phyloP scores from a whole-genome alignment of 2,888 invertebrate genomes.

The Amaurobius ferox region DNA sequence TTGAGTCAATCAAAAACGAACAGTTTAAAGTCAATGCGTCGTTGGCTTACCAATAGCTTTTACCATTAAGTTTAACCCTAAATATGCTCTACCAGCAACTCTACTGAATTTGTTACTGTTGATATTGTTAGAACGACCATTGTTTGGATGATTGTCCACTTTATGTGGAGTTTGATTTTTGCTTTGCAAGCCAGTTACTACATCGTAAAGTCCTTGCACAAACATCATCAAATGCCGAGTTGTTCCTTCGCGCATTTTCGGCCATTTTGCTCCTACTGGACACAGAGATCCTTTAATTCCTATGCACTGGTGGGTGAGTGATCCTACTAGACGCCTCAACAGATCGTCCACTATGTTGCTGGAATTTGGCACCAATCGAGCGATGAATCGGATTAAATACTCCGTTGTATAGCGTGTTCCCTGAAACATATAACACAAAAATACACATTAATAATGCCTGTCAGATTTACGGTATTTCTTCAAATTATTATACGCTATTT shows the following conservation, averaged over 20 bases:
- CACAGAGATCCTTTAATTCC: conserved; percentile 78
- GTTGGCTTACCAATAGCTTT: conserved; percentile 79
- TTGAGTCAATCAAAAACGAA: neutral
- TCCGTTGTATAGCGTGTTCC: conserved; percentile 84
- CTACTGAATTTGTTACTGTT: conserved; percentile 60
- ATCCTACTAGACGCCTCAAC: conserved; percentile 83
- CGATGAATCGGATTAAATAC: conserved; percentile 84
- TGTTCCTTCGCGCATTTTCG: conserved; percentile 74
- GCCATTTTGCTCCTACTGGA: conserved; percentile 73
- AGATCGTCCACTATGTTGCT: conserved; percentile 82
- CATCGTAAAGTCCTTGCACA: conserved; percentile 64
- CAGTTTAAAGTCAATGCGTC: conserved; percentile 31
- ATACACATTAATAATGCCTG: no score
- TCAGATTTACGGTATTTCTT: no score
- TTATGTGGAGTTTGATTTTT: conserved; percentile 6
- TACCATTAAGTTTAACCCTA: conserved; percentile 71
- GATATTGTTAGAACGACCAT: conserved; percentile 24
- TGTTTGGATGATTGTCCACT: conserved; percentile 30
- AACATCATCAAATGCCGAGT: conserved; percentile 71
- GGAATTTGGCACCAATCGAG: conserved; percentile 82
- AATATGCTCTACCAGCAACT: conserved; percentile 64
- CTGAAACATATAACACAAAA: no score
- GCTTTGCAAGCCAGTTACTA: conserved; percentile 52
- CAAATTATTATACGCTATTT: no score
- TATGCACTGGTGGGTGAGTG: conserved; percentile 84